A percentile compares a stretch with the other conserved stretches of the same genome.
phyloP scores from a whole-genome alignment of 1,140 invertebrate species.

The Reticulitermes speratus region DNA sequence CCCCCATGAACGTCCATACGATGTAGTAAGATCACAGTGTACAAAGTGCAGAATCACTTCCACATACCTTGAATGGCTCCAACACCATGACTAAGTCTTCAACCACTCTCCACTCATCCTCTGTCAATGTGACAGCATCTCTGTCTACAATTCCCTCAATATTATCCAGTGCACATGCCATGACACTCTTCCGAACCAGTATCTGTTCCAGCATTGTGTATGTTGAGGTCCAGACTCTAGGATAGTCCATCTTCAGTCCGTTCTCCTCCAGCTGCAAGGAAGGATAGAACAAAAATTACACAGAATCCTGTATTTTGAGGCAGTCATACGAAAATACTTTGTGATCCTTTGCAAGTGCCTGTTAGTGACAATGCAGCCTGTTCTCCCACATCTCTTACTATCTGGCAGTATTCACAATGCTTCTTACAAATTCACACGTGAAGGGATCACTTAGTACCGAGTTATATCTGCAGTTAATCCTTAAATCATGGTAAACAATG shows the following conservation, averaged over 20 bases:
- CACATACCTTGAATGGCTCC: constrained; percentile 51
- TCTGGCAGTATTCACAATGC: too few relatives aligned
- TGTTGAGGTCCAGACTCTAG: constrained; percentile 53
- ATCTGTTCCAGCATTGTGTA: constrained; percentile 56
- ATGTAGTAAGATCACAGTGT: neutral
- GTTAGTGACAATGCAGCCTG: too few relatives aligned
- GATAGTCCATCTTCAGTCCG: constrained; percentile 49
- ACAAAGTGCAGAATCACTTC: neutral
- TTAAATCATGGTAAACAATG: too few relatives aligned
- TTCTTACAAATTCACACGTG: too few relatives aligned
- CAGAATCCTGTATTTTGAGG: neutral
- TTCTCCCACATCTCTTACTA: too few relatives aligned
- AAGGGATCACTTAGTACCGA: too few relatives aligned
- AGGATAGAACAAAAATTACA: neutral
- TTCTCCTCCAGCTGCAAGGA: constrained; percentile 48
- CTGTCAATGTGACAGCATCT: constrained; percentile 38
- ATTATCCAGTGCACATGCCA: constrained; percentile 45
- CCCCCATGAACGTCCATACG: too few relatives aligned
- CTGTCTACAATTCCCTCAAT: constrained; percentile 42
- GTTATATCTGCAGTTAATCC: too few relatives aligned
- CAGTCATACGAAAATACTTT: neutral
- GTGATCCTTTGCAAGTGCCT: neutral
- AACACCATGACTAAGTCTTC: constrained; percentile 52
- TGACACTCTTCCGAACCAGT: constrained; percentile 43
- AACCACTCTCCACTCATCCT: constrained; percentile 52